These are phyloP conservation scores for Ceramica pisi DNA, from an alignment of 2,888 invertebrate species.

Conservation along the genomic window DNA sequence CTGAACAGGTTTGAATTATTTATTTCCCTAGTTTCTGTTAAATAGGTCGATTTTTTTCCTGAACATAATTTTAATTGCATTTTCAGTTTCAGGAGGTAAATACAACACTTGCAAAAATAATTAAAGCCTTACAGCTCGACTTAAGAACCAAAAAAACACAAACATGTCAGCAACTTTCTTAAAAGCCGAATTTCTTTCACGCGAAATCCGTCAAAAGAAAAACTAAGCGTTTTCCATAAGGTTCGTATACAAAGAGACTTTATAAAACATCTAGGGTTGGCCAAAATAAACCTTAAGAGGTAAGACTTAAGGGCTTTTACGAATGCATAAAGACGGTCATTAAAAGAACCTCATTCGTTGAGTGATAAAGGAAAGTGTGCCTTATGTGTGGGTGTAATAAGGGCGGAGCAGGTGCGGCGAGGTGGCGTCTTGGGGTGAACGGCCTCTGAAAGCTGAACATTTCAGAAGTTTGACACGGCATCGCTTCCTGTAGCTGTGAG, in stretches of 20 bases:
- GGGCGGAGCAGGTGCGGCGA: constrained; percentile 68
- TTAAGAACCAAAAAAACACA: constrained; percentile 45
- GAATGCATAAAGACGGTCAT: constrained; percentile 73
- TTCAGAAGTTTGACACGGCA: constrained; percentile 86
- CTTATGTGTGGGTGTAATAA: constrained; percentile 67
- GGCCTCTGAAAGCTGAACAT: constrained; percentile 83
- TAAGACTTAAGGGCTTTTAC: constrained; percentile 66
- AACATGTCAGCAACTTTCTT: constrained; percentile 69
- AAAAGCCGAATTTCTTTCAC: constrained; percentile 73
- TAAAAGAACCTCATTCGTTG: constrained; percentile 73
- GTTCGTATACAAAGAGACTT: constrained; percentile 62
- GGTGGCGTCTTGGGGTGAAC: constrained; percentile 76
- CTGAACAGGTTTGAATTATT: neutral
- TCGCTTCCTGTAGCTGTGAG: constrained; percentile 79
- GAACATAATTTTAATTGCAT: neutral
- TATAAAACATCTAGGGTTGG: constrained; percentile 58
- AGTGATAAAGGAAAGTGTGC: constrained; percentile 52
- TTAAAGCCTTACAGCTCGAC: constrained; percentile 50
- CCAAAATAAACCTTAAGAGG: constrained; percentile 72
- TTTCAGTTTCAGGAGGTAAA: neutral
- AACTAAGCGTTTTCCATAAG: constrained; percentile 71
- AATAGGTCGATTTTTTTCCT: neutral
- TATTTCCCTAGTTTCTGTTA: neutral
- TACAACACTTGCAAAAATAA: constrained; percentile 54
- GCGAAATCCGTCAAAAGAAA: constrained; percentile 77